Evolutionary conservation across 1,140 invertebrate species (phyloP).

Genomic region (Lepidotrigona ventralis): DNA sequence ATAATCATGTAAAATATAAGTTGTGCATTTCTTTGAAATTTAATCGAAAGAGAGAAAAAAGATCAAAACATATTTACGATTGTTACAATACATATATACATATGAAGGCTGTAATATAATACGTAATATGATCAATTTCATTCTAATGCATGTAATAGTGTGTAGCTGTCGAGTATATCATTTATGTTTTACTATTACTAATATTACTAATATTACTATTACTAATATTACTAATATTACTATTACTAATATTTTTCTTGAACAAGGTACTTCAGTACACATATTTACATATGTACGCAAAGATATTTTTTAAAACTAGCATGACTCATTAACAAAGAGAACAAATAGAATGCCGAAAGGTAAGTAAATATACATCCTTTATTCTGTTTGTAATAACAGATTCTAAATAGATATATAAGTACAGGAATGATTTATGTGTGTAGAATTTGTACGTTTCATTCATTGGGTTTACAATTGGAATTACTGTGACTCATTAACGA

Average conservation of each 20-base stretch:
- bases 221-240: too few relatives aligned
- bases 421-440: background rate
- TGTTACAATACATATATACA: background rate
- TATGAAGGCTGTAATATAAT: conserved; percentile 6
- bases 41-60: background rate
- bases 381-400: background rate
- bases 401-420: background rate
- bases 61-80: conserved; percentile 19
- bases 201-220: too few relatives aligned
- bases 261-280: background rate
- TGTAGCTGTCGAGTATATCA: background rate
- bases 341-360: background rate
- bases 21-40: background rate
- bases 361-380: background rate
- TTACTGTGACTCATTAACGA: background rate
- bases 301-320: background rate
- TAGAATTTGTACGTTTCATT: background rate
- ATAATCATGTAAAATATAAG: background rate
- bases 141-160: background rate
- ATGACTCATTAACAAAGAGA: background rate
- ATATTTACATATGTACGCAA: background rate
- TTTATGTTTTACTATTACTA: background rate
- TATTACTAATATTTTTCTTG: background rate
- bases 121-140: background rate
- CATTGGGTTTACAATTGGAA: background rate